Conservation (phyloP, 2,797 vertebrate species). For the Premnoplex brunnescens region DNA sequence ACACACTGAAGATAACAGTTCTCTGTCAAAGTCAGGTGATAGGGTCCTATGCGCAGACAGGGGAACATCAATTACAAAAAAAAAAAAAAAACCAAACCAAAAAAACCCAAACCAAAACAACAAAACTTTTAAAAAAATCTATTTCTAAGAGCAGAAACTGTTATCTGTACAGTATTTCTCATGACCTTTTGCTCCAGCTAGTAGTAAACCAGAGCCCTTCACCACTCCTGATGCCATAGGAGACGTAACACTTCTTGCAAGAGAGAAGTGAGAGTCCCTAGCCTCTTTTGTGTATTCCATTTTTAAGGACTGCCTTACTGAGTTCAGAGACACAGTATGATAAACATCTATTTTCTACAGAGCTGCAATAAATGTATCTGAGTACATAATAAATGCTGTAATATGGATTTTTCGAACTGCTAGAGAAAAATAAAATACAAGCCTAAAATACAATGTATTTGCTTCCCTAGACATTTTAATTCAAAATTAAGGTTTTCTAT, state of each 20-base stretch:
- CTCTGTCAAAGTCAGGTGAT: background rate
- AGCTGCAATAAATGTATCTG: background rate
- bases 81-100: too few relatives aligned
- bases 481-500: conserved; percentile 3
- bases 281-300: background rate
- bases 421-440: background rate
- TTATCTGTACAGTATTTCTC: background rate
- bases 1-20: background rate
- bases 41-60: background rate
- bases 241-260: background rate
- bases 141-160: background rate
- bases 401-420: background rate
- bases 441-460: background rate
- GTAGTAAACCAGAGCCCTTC: background rate
- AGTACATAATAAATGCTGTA: background rate
- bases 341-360: conserved; percentile 16
- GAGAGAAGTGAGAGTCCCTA: background rate
- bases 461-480: background rate
- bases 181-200: background rate
- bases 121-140: background rate
- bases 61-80: background rate
- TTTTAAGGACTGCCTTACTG: background rate
- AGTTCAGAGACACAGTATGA: background rate
- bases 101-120: rapidly evolving
- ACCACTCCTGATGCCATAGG: background rate